phyloP scores from a whole-genome alignment of 2,797 vertebrate genomes.

The Eleutherodactylus coqui region DNA sequence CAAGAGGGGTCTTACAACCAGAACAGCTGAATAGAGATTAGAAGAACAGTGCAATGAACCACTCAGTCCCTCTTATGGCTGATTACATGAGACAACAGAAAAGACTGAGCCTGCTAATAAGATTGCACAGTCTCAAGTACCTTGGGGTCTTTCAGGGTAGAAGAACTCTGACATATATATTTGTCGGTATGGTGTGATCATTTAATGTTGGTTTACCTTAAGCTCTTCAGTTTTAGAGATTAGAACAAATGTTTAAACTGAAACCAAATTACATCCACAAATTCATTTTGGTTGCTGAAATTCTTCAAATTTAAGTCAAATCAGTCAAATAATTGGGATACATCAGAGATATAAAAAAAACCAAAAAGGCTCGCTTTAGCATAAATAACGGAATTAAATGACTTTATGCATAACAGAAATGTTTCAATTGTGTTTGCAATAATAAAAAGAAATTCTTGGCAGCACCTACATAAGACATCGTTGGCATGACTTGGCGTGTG shows the following conservation, averaged over 20 bases:
- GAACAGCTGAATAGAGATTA: neutral
- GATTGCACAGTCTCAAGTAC: neutral
- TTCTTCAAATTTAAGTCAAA: too few relatives aligned
- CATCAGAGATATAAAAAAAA: too few relatives aligned
- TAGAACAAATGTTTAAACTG: too few relatives aligned
- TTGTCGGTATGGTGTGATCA: neutral
- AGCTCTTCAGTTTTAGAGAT: neutral
- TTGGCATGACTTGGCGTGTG: neutral
- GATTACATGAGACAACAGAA: slow-evolving; percentile 4
- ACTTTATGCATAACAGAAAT: neutral
- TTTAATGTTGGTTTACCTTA: neutral
- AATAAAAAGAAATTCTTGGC: neutral
- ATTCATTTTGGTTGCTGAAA: too few relatives aligned
- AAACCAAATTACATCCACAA: too few relatives aligned
- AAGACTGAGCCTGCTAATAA: neutral
- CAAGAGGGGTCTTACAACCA: neutral
- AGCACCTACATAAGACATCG: neutral
- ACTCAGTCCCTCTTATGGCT: slow-evolving; percentile 2
- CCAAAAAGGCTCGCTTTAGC: too few relatives aligned
- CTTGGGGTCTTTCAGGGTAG: neutral
- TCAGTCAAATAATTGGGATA: too few relatives aligned
- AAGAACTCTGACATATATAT: neutral
- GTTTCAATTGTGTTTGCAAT: neutral
- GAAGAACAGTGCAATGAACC: neutral
- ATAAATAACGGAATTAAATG: neutral